These are phyloP conservation scores for Geodia barretti DNA, from an alignment of 37 sponge, comb jelly and placozoan genomes.

Conservation along the genomic window DNA sequence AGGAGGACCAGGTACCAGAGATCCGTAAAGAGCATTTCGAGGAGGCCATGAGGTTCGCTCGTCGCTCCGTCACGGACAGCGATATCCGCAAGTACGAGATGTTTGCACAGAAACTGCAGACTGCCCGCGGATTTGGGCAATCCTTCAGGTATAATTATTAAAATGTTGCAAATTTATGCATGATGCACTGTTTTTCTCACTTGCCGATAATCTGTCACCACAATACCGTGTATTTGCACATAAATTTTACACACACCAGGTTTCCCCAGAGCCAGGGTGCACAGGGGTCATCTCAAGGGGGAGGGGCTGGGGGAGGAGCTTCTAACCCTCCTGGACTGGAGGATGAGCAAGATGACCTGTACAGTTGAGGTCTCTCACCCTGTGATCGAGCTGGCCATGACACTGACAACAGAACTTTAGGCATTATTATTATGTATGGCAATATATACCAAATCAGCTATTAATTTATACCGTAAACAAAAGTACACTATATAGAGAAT, in stretches of 20 bases:
- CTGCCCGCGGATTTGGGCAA: slow-evolving; percentile 91
- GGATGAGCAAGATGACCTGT: slow-evolving; percentile 74
- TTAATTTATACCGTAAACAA: too few relatives aligned
- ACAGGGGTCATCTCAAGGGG: slow-evolving; percentile 43
- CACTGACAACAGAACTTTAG: not conserved
- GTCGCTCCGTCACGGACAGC: slow-evolving; percentile 93
- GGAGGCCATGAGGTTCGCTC: slow-evolving; percentile 96
- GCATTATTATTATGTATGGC: not conserved
- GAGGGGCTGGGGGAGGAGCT: slow-evolving; percentile 37
- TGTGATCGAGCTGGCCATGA: slow-evolving; percentile 24
- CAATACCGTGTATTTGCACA: not conserved
- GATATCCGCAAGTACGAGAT: slow-evolving; percentile 99
- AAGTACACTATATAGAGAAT: too few relatives aligned
- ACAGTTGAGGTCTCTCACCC: slow-evolving; percentile 37
- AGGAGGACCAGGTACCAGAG: slow-evolving; percentile 94
- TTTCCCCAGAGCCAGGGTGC: slow-evolving; percentile 54
- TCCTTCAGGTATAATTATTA: slow-evolving; percentile 78
- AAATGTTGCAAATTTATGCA: not conserved
- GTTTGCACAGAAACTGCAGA: slow-evolving; percentile 98
- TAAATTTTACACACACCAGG: slow-evolving; percentile 13
- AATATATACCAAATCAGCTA: not conserved
- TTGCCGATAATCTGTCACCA: too few relatives aligned
- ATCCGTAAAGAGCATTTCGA: slow-evolving; percentile 93
- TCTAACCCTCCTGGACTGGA: slow-evolving; percentile 25
- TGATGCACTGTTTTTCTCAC: not conserved